Conservation (phyloP, 2,888 invertebrate genomes). For the Incurvaria masculella region DNA sequence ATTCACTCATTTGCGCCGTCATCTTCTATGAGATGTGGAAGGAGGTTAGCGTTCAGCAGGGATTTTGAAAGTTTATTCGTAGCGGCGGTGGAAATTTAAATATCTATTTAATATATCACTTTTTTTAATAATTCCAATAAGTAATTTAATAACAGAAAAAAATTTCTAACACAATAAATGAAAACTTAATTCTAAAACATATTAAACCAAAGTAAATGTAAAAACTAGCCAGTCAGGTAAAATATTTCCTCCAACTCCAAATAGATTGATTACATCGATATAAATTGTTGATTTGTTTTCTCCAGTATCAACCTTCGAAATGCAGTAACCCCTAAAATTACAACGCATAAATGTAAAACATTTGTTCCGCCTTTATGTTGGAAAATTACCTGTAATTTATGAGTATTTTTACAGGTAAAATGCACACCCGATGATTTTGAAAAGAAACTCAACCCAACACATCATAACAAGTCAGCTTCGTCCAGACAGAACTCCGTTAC, state of each 20-base stretch:
- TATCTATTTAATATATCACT: too few species aligned
- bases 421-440: constrained; percentile 49
- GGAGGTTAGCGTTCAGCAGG: constrained; percentile 63
- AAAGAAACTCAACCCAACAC: constrained; percentile 29
- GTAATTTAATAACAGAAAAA: constrained; percentile 26
- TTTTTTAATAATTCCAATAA: too few species aligned
- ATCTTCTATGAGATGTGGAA: constrained; percentile 91
- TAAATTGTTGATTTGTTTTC: constrained; percentile 11
- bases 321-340: background rate
- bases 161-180: too few species aligned
- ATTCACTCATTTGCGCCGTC: constrained; percentile 87
- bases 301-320: background rate
- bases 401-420: constrained; percentile 43
- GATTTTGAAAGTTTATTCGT: too few species aligned
- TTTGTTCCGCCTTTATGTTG: background rate
- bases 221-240: too few species aligned
- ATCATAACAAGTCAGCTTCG: constrained; percentile 32
- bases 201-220: too few species aligned
- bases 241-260: too few species aligned
- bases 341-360: background rate
- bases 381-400: too few species aligned
- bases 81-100: too few species aligned
- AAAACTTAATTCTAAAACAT: too few species aligned
- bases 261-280: too few species aligned
- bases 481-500: constrained; percentile 49